These are phyloP conservation scores for Drosophila recens DNA, from an alignment of 2,888 invertebrate genomes.

Conservation along the genomic window DNA sequence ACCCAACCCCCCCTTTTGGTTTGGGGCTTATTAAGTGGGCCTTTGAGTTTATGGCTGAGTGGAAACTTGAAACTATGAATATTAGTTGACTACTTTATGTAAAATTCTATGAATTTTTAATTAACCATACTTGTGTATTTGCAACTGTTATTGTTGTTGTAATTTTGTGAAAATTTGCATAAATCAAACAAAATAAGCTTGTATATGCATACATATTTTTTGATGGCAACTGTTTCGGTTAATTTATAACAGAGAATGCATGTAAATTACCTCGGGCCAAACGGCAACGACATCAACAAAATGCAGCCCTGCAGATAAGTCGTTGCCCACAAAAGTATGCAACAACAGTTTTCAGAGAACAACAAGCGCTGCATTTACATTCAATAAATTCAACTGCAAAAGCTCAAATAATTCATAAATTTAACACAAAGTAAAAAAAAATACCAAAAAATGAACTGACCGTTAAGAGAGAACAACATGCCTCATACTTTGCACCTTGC, in stretches of 20 bases:
- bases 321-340: constrained; percentile 50
- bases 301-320: constrained; percentile 70
- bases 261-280: constrained; percentile 67
- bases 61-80: constrained; percentile 66
- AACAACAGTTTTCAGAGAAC: constrained; percentile 36
- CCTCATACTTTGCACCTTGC: background rate
- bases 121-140: constrained; percentile 36
- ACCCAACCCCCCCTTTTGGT: constrained; percentile 23
- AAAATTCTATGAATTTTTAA: constrained; percentile 77
- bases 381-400: constrained; percentile 74
- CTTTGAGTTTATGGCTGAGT: constrained; percentile 60
- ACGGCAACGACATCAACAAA: constrained; percentile 42
- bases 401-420: constrained; percentile 78
- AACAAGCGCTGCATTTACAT: constrained; percentile 55
- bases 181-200: constrained; percentile 58
- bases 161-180: constrained; percentile 61
- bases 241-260: constrained; percentile 69
- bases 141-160: constrained; percentile 26
- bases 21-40: constrained; percentile 45
- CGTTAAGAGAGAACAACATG: constrained; percentile 34
- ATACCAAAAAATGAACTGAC: constrained; percentile 43
- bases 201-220: constrained; percentile 26
- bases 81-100: constrained; percentile 71
- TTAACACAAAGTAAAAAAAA: constrained; percentile 43
- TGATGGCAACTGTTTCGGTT: constrained; percentile 34